Evolutionary conservation across 2,113 vertebrate species (phyloP).

Genomic region (Centropus bengalensis): DNA sequence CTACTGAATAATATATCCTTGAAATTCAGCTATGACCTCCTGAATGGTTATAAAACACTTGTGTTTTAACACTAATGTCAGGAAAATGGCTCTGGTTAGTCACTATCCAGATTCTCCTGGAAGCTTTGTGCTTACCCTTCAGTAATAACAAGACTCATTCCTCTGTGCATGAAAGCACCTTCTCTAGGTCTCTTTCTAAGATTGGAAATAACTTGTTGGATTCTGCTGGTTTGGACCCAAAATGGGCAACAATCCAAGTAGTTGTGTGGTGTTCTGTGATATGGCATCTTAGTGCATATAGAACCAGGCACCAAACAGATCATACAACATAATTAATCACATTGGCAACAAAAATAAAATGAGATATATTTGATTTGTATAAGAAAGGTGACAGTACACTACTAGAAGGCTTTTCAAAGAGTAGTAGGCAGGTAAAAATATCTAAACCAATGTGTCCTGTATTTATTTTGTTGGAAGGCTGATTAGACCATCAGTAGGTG

Average conservation of each 20-base stretch:
- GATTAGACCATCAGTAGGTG: not conserved
- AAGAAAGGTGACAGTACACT: not conserved
- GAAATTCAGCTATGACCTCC: not conserved
- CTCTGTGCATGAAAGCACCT: not conserved
- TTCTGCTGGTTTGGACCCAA: not conserved
- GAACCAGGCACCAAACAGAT: not conserved
- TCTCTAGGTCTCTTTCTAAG: not conserved
- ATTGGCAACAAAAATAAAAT: not conserved
- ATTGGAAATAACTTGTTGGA: not conserved
- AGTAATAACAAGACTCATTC: not conserved
- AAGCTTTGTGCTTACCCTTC: not conserved
- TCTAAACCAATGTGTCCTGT: not conserved
- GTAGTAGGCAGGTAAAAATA: not conserved
- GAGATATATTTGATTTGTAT: not conserved
- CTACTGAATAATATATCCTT: not conserved
- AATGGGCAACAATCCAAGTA: not conserved
- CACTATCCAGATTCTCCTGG: not conserved
- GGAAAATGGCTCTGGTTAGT: not conserved
- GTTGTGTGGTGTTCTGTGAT: not conserved
- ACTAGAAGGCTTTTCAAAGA: not conserved
- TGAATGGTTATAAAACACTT: not conserved
- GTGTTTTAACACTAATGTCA: not conserved
- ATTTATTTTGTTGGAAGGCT: not conserved
- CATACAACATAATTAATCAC: accelerated
- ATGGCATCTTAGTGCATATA: not conserved